Evolutionary conservation across 1,140 invertebrate genomes (phyloP).

Genomic region (Pseudoatta argentina): DNA sequence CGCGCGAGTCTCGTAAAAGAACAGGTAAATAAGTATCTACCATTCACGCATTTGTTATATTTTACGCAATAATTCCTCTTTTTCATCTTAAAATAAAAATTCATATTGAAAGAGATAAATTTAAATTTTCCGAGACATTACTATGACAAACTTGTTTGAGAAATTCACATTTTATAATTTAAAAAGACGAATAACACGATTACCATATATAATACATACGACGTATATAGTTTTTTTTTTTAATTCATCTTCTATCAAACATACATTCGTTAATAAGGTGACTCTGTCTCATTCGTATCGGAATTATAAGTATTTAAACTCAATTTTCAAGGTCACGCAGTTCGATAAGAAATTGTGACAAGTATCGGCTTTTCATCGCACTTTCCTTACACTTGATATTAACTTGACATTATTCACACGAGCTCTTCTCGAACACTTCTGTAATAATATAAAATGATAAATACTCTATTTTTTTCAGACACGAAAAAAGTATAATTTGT

Average conservation of each 20-base stretch:
- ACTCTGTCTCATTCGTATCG: neutral
- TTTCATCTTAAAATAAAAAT: neutral
- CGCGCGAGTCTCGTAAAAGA: neutral
- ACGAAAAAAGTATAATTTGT: neutral
- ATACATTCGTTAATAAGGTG: neutral
- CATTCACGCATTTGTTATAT: neutral
- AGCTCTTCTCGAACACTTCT: neutral
- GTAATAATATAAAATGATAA: neutral
- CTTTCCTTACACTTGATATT: neutral
- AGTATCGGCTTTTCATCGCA: neutral
- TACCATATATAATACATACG: too few relatives aligned
- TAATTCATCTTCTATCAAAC: neutral
- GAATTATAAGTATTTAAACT: neutral
- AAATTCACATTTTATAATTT: neutral
- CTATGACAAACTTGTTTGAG: neutral
- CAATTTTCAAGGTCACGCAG: neutral
- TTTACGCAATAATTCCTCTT: neutral
- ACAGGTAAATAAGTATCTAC: neutral
- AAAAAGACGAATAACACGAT: neutral
- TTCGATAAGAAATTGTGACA: neutral
- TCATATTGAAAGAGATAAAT: neutral
- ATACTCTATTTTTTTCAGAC: neutral
- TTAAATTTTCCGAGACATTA: neutral
- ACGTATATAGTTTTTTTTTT: too few relatives aligned
- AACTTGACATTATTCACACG: neutral